Percentiles rank a stretch among this genome's conserved stretches.
These are phyloP conservation scores for Nycticorax nycticorax DNA, from an alignment of 2,113 vertebrate genomes.

Conservation along the genomic window DNA sequence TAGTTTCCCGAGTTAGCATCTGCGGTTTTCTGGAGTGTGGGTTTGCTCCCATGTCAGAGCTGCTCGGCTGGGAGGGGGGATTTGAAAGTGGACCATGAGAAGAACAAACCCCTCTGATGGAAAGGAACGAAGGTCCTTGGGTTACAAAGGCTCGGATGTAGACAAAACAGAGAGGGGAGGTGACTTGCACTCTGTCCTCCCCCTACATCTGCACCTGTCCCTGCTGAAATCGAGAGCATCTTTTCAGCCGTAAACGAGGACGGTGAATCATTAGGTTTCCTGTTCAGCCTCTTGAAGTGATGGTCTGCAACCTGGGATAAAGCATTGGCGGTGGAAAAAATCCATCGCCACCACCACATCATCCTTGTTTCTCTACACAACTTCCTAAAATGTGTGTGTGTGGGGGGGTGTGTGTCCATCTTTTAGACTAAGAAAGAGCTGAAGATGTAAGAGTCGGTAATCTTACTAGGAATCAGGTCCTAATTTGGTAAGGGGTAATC, in stretches of 20 bases:
- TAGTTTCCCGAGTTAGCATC: background rate
- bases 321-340: background rate
- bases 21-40: rapidly evolving
- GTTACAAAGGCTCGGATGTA: background rate
- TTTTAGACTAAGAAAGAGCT: background rate
- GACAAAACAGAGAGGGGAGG: background rate
- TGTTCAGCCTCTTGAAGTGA: background rate
- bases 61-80: rapidly evolving
- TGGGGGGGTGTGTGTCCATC: background rate
- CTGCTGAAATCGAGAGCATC: background rate
- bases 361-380: rapidly evolving
- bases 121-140: background rate
- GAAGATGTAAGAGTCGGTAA: background rate
- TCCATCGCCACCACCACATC: background rate
- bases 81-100: background rate
- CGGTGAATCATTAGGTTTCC: background rate
- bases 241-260: background rate
- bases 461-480: background rate
- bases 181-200: background rate
- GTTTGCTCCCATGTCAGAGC: rapidly evolving
- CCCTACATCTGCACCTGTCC: background rate
- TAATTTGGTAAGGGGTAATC: background rate
- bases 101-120: background rate
- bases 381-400: background rate
- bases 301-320: background rate